Conservation (phyloP, 2,797 vertebrate species). For the Selene dorsalis region DNA sequence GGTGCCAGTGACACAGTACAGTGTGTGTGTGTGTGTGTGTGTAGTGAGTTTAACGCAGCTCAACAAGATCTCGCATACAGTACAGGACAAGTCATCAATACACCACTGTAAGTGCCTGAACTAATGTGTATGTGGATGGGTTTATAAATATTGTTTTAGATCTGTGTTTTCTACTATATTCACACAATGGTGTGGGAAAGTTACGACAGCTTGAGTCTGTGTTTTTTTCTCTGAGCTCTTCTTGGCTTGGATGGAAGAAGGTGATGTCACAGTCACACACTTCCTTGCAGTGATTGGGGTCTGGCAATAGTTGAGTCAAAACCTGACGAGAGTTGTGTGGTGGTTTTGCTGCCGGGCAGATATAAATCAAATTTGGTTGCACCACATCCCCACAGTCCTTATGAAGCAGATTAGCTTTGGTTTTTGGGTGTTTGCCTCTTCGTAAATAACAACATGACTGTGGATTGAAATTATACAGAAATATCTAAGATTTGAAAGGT, state of each 20-base stretch:
- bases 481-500: not conserved
- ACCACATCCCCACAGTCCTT: not conserved
- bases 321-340: not conserved
- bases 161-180: too few species aligned
- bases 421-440: not conserved
- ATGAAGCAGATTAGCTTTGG: not conserved
- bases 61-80: conserved; percentile 5
- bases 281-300: not conserved
- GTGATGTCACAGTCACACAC: not conserved
- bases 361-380: not conserved
- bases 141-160: not conserved
- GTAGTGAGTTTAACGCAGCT: not conserved
- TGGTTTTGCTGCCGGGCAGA: not conserved
- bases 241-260: not conserved
- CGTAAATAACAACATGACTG: not conserved
- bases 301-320: not conserved
- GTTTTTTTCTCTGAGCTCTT: not conserved
- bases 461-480: not conserved
- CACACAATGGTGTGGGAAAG: not conserved
- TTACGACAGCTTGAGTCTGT: not conserved
- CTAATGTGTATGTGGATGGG: not conserved
- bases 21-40: not conserved
- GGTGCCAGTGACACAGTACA: not conserved
- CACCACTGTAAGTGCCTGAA: conserved; percentile 19
- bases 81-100: conserved; percentile 13